Base-by-base conservation (phyloP, 2,888 invertebrate species). In the Drosophila picticornis region DNA sequence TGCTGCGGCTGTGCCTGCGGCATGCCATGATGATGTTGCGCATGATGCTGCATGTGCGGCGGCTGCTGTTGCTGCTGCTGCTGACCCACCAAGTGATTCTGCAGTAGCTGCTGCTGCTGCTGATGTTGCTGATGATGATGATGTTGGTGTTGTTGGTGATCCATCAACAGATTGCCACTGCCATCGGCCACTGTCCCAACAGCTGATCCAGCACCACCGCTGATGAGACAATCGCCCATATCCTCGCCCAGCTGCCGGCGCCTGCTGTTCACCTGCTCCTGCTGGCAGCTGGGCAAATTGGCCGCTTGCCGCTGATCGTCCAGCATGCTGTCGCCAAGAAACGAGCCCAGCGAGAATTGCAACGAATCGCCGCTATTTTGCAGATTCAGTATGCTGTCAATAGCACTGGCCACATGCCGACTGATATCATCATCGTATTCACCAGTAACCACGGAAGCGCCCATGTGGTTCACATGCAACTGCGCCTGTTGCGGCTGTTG, bases 351-450 rank as follows among this genome's bases (percentile, higher is more conserved):
- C 9, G 93, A 92, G 67, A 93, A 93, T 56, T 93, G 92, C 57
- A 93, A 67, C 53, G 94, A 92, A 83, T 94, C 93, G 91, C 93
- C 93, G 67, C 92, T 93, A 69, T 93, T 93, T 90, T 96, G 96
- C 81, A 96, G 93, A 93, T 96, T 96, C 75, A 96, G 93, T 90
- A 96, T 96, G 90, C 96, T 96, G 92, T 96, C 96, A 84, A 96
- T 96, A 76, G 96, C 96, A 90, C 96, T 96, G 92, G 96, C 96
- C 74, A 97, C 96, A 92, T 97, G 96, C 36, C 96, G 95, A 80
- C 96, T 96, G 71, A 96, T 96, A 84, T 96, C 96, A 84, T 96
- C 96, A 83, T 95, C 95, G 64, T 93, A 94, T 71, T 94, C 94
- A 16, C 87, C 89, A 2, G 68, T 82, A 80, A 38, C 86, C 73